Base-by-base conservation (phyloP, 2,113 vertebrate species). In the Patagioenas fasciata region DNA sequence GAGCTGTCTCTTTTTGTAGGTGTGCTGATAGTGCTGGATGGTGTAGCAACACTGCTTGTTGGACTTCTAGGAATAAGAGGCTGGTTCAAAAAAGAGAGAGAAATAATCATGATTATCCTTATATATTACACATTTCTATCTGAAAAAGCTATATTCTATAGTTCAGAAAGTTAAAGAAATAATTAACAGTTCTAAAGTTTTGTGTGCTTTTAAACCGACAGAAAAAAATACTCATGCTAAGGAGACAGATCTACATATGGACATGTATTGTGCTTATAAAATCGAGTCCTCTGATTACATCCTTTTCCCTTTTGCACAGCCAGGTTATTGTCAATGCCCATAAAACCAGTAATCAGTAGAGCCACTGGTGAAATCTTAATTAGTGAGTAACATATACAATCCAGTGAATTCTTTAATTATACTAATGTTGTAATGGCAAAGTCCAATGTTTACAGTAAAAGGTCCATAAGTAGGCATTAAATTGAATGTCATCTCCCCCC, bases 61-160 rank as follows among this genome's bases (percentile, higher is more conserved):
- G 99, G 99, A 96, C 99, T 99, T 98, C 98, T 99, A 97, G 99
- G 99, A 97, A 99, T 99, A 97, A 99, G 99, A 85, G 99, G 99
- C 99, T 99, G 97, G 88, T 96, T 97, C 95, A 97, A 98, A 96
- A 97, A 80, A 98, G 48, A 98, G 44, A 98, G 93, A 96, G 71
- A 97, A 97, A 97, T 67, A 77, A 94, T 91, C 92, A 97, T 61
- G n/a, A 67, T 95, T 95, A 92, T 57, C 42, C 23, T 89, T 85
- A 34, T 3, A 62, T 53, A 87, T 15, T 36, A 51, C 3, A 34
- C 2, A 40, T 53, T 81, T 61, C 58, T 56, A 29, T 60, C 51
- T 75, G 14, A 64, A 86, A 92, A 92, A 90, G 16, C 15, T 54
- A 48, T 48, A 69, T 36, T 51, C 47, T 18, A 15, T 11, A 57